Conservation (phyloP, 1,140 invertebrate genomes). For the Bemisia tabaci region DNA sequence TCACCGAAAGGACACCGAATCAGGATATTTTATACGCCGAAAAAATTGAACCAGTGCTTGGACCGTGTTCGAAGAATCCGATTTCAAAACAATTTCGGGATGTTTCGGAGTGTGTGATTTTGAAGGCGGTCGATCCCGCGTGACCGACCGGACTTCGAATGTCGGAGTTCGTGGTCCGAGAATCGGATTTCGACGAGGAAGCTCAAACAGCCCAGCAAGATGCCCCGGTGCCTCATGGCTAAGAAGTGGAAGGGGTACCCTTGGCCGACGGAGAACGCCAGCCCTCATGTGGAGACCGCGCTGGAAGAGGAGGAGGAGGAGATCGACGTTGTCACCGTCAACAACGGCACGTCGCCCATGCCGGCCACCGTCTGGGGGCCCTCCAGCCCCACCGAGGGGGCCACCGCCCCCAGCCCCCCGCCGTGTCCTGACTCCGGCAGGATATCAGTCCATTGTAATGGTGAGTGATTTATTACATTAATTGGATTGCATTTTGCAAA, state of each 20-base stretch:
- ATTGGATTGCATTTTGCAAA: no score
- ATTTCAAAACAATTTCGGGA: no score
- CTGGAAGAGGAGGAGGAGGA: constrained; percentile 55
- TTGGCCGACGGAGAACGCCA: constrained; percentile 36
- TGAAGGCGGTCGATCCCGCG: no score
- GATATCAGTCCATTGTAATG: not conserved
- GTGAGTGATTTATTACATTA: no score
- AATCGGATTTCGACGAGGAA: not conserved
- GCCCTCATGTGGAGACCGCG: not conserved
- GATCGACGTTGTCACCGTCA: constrained; percentile 52
- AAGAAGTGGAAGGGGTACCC: constrained; percentile 74
- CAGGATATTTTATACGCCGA: no score
- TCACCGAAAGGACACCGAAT: no score
- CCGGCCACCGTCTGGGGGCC: constrained; percentile 40
- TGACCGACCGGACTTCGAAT: no score
- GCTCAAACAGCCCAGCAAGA: constrained; percentile 8
- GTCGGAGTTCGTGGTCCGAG: no score
- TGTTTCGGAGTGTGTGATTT: no score
- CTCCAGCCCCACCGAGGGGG: constrained; percentile 52
- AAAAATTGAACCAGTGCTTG: no score
- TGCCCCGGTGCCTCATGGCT: constrained; percentile 46
- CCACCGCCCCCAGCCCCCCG: constrained; percentile 55
- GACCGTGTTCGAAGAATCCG: no score
- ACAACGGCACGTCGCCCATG: not conserved
- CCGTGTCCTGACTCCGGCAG: constrained; percentile 25